A percentile compares a stretch with the other conserved stretches of the same genome.
These are phyloP conservation scores for Channa argus DNA, from an alignment of 2,113 vertebrate species.

Conservation along the genomic window DNA sequence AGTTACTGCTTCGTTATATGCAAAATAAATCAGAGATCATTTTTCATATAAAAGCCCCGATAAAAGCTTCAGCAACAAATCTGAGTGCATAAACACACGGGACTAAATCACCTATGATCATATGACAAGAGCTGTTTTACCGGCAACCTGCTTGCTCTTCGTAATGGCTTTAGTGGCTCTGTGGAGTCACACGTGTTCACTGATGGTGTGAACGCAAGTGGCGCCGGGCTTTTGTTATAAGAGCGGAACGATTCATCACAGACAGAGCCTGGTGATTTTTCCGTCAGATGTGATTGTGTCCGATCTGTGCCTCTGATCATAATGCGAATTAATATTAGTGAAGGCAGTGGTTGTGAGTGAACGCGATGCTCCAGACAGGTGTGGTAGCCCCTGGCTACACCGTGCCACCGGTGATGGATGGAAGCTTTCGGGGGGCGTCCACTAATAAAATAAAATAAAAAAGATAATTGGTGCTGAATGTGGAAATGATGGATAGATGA, in stretches of 20 bases:
- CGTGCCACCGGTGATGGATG: constrained; percentile 7
- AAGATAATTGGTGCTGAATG: background rate
- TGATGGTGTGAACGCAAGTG: background rate
- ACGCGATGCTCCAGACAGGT: constrained; percentile 61
- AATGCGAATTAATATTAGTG: background rate
- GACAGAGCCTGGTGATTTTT: background rate
- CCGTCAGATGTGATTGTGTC: background rate
- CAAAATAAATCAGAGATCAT: too few species aligned
- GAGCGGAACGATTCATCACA: too few species aligned
- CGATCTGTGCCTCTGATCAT: background rate
- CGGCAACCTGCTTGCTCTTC: too few species aligned
- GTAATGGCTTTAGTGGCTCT: background rate
- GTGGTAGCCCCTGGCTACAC: constrained; percentile 46
- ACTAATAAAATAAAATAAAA: too few species aligned
- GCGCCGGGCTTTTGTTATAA: too few species aligned
- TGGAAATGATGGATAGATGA: constrained; percentile 29
- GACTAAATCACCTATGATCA: too few species aligned
- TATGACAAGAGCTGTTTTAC: too few species aligned
- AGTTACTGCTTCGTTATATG: too few species aligned
- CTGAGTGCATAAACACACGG: too few species aligned
- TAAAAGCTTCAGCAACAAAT: too few species aligned
- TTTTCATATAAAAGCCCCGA: too few species aligned
- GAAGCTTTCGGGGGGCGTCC: constrained; percentile 28
- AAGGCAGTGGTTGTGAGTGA: constrained; percentile 16
- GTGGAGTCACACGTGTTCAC: constrained; percentile 27